Conservation (phyloP, 2,888 invertebrate genomes). For the Nomada fabriciana region DNA sequence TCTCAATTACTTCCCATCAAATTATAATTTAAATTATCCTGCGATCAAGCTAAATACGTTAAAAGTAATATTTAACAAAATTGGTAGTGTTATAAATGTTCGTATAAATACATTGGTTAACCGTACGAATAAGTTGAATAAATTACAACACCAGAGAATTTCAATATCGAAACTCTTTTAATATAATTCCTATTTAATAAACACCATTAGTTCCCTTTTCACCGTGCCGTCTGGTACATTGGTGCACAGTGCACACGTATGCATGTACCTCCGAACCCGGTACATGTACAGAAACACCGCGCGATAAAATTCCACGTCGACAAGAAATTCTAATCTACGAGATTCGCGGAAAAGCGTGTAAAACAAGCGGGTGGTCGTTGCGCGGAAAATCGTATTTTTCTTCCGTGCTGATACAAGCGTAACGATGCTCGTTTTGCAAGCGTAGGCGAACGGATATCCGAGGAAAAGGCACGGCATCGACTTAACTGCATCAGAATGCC, state of each 20-base stretch:
- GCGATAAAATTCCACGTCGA: not conserved
- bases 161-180: too few relatives aligned
- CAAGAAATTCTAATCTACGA: not conserved
- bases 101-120: too few relatives aligned
- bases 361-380: slow-evolving; percentile 61
- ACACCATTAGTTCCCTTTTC: too few relatives aligned
- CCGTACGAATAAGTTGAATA: too few relatives aligned
- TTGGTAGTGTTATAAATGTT: too few relatives aligned
- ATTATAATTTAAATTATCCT: not conserved
- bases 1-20: too few relatives aligned
- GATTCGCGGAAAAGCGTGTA: slow-evolving; percentile 25
- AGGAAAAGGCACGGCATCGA: slow-evolving; percentile 42
- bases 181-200: too few relatives aligned
- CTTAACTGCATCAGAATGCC: slow-evolving; percentile 23
- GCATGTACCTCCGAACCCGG: too few relatives aligned
- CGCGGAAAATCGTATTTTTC: slow-evolving; percentile 55
- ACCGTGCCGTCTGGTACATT: too few relatives aligned
- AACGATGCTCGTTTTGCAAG: slow-evolving; percentile 66
- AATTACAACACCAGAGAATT: too few relatives aligned
- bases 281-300: not conserved
- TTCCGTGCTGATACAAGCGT: slow-evolving; percentile 71
- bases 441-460: slow-evolving; percentile 39
- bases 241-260: too few relatives aligned
- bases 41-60: not conserved
- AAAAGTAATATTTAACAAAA: too few relatives aligned